Evolutionary conservation across 2,888 invertebrate species (phyloP), one percentile per base, ranked within the genome.

Genomic region (Liopterus haemorrhoidalis): DNA sequence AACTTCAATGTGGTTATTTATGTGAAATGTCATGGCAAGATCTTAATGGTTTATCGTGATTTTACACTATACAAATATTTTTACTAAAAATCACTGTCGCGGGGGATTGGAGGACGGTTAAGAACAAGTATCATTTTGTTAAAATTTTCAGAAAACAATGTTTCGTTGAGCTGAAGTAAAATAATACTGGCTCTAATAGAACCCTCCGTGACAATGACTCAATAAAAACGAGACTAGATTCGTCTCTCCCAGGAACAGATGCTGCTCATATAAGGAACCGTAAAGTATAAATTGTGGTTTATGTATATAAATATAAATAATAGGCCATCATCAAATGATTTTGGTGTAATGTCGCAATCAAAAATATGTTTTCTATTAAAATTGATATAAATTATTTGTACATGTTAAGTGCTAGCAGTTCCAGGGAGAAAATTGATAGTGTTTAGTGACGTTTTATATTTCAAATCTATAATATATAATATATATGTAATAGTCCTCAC

Each of bases 61-160:
- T 32, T 43, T 37, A 43, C 30, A 18, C 42, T 43, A 15, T 48
- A 43, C 32, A 42, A 43, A 36, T 39, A 42, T 33, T 46, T 37
- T 38, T n/a, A n/a, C n/a, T n/a, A n/a, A n/a, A n/a, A n/a, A n/a
- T n/a, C n/a, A n/a, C n/a, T n/a, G n/a, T n/a, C n/a, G n/a, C n/a
- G n/a, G n/a, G n/a, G n/a, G n/a, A n/a, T n/a, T n/a, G 15, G 33
- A 57, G 67, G 67, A 67, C 67, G 67, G 67, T 65, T 53, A 62
- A 59, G 61, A 64, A 63, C 60, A 57, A 62, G 62, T 59, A 62
- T 62, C 55, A 56, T 60, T 60, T 59, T 46, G 41, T 50, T 49
- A n/a, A n/a, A n/a, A n/a, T n/a, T n/a, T n/a, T n/a, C 11, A 31
- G 31, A 31, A 31, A 31, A 31, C 14, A 42, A 44, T 31, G 22